These are phyloP conservation scores for Coryphaenoides rupestris DNA, from an alignment of 2,113 vertebrate species.

Conservation along the genomic window DNA sequence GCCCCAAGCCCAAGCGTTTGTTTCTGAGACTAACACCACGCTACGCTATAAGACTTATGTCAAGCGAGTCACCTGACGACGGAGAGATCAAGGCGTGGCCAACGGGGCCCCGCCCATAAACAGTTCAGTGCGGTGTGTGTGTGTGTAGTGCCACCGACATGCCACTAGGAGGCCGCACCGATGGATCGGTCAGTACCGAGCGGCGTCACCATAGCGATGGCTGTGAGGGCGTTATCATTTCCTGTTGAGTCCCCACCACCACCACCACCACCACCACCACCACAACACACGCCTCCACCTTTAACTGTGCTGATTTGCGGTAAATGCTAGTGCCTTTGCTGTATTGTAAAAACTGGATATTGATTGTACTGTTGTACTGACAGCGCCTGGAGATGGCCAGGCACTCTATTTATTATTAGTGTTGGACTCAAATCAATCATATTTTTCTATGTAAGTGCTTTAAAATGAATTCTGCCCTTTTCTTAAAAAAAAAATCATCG, in stretches of 20 bases:
- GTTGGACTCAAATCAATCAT: conserved; percentile 77
- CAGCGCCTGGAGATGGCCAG: conserved; percentile 62
- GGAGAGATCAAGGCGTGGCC: no score
- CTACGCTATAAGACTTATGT: no score
- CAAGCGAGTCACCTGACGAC: no score
- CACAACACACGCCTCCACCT: conserved; percentile 46
- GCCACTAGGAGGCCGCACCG: no score
- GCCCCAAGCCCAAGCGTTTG: no score
- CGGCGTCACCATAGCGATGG: no score
- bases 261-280: no score
- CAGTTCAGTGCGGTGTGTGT: not conserved
- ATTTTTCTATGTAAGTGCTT: conserved; percentile 83
- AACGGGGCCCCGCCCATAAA: not conserved
- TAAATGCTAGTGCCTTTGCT: conserved; percentile 80
- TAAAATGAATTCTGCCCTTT: conserved; percentile 78
- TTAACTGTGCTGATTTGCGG: conserved; percentile 63
- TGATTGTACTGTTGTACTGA: conserved; percentile 75
- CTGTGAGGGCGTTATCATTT: no score
- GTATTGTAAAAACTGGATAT: conserved; percentile 73
- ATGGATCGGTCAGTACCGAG: no score
- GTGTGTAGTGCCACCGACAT: no score
- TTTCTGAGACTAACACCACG: no score
- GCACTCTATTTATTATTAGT: conserved; percentile 78
- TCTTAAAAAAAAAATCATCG: conserved; percentile 49
- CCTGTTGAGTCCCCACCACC: no score